Base-by-base conservation (phyloP, 2,888 invertebrate genomes). In the Caenorhabditis sulstoni region DNA sequence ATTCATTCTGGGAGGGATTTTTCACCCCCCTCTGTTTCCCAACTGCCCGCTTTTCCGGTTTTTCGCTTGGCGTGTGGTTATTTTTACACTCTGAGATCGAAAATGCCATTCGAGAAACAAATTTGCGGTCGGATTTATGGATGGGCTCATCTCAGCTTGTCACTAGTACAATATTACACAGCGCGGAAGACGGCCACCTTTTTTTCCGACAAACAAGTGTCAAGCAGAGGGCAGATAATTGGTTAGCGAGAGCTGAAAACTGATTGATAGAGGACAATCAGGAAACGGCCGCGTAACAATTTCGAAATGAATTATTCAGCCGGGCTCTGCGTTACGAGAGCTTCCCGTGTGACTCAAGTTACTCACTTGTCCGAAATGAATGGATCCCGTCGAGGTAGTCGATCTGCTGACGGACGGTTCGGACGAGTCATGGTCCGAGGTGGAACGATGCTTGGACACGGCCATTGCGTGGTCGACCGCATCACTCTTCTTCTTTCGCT, bases 401-500 rank as follows among this genome's bases (percentile, higher is more conserved):
- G 66, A 67, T 55, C 67, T 45, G 62, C 66, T 67, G 49, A 75
- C 75, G 44, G 67, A 75, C 62, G 66, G 66, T 75, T 75, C 67
- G 20, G 66, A 62, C 49, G 66, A 67, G 16, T 64, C 55, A 35
- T 75, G 67, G 20, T 75, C 67, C 49, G 67, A 67, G 5, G 62
- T 67, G 45, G 66, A 66, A 23, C 66, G 65, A 62, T 67, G 61
- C 45, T 67, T 67, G 20, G 62, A 50, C 20, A 61, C 67, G 16
- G 67, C 50, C 62, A 75, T 62, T 23, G 55, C 67, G 23, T 62
- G 67, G 29, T 74, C 66, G 4, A 52, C 22, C 66, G 66, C 74
- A 61, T 74, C 74, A n/a, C 74, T 74, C 55, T 68, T 75, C 47
- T 75, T 75, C 53, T 75, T 75, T 41, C 67, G 67, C 22, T 75